Conservation (phyloP, 2,113 vertebrate genomes). For the Microtus pennsylvanicus region DNA sequence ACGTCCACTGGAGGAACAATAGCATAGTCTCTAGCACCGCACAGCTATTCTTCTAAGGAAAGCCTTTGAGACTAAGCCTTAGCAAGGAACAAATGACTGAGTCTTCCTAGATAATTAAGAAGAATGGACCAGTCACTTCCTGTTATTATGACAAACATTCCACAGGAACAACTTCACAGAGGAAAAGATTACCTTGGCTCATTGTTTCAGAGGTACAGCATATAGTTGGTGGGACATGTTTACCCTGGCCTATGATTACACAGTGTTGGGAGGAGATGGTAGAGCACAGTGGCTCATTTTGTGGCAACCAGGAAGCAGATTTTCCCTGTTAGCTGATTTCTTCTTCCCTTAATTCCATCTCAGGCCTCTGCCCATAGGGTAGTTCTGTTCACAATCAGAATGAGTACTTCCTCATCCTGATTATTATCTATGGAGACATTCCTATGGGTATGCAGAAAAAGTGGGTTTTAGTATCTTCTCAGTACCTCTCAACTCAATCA, state of each 20-base stretch:
- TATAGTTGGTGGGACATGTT: too few relatives aligned
- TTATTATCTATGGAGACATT: neutral
- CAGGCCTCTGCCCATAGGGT: neutral
- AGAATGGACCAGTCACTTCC: neutral
- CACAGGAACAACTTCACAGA: neutral
- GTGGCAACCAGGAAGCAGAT: neutral
- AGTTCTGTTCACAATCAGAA: neutral
- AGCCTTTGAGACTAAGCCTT: neutral
- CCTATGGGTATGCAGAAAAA: neutral
- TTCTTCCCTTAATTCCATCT: neutral
- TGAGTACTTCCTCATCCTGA: too few relatives aligned
- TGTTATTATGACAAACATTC: too few relatives aligned
- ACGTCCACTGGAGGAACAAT: neutral
- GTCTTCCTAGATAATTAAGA: neutral
- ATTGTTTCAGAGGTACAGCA: too few relatives aligned
- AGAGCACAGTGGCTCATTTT: neutral
- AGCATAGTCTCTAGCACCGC: neutral
- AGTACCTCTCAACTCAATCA: neutral
- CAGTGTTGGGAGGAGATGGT: neutral
- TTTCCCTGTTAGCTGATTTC: neutral
- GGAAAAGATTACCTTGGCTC: neutral
- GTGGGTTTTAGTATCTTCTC: neutral
- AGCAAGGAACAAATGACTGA: neutral
- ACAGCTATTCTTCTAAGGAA: slow-evolving; percentile 32
- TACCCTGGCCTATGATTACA: neutral